Conservation (phyloP, 2,888 invertebrate species). For the Tetheella fluctuosa region DNA sequence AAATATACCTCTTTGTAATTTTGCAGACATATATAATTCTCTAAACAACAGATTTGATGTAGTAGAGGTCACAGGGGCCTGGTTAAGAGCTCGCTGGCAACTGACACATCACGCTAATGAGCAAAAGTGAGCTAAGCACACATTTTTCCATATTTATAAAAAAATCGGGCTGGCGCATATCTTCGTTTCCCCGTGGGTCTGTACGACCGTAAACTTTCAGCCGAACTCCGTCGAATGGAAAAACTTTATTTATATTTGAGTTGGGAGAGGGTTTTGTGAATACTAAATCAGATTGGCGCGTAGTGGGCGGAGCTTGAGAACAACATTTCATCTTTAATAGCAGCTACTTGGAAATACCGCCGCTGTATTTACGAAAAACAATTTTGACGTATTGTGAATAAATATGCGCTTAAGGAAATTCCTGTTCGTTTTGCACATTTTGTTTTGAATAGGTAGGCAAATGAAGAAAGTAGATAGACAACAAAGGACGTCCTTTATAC, state of each 20-base stretch:
- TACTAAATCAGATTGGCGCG: constrained; percentile 67
- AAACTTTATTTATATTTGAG: constrained; percentile 80
- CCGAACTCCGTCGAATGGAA: constrained; percentile 70
- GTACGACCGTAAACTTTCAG: constrained; percentile 66
- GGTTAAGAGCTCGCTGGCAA: constrained; percentile 14
- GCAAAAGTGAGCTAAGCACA: constrained; percentile 34
- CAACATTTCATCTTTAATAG: constrained; percentile 41
- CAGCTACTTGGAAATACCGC: constrained; percentile 17
- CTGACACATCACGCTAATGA: constrained; percentile 37
- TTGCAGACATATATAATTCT: too few species aligned
- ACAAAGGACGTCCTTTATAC: too few species aligned
- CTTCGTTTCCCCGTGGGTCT: constrained; percentile 68
- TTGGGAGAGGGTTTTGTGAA: constrained; percentile 71
- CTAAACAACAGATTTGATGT: background rate
- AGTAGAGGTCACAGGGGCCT: constrained; percentile 17
- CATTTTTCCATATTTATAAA: constrained; percentile 56
- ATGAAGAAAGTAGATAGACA: background rate
- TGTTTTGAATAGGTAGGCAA: background rate
- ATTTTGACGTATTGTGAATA: constrained; percentile 3
- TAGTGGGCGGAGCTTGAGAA: constrained; percentile 32
- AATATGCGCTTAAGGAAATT: background rate
- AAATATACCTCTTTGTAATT: too few species aligned
- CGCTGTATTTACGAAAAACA: background rate
- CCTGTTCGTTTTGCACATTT: background rate
- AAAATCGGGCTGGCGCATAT: constrained; percentile 52